Evolutionary conservation across 2,888 invertebrate genomes (phyloP).

Genomic region (Metellina segmentata): DNA sequence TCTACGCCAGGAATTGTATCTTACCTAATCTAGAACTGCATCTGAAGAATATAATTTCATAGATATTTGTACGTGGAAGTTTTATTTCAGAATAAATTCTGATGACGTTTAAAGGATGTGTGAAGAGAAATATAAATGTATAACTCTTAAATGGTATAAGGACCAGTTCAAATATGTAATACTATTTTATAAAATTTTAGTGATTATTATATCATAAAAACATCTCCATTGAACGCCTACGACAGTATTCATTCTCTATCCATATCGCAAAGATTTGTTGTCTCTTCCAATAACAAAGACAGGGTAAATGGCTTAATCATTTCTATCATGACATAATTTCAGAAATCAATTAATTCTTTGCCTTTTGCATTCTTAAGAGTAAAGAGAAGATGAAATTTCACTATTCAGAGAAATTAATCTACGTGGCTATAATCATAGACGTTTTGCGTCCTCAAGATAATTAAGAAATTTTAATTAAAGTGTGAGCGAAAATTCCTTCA

Average conservation of each 20-base stretch:
- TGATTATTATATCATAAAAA: not conserved
- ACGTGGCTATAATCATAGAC: not conserved
- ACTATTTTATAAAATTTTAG: no score
- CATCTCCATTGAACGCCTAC: not conserved
- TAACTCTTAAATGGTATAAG: no score
- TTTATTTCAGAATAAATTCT: no score
- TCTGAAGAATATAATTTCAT: no score
- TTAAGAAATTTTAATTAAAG: constrained; percentile 43
- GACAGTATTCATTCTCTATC: not conserved
- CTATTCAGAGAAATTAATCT: not conserved
- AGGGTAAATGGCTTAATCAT: not conserved
- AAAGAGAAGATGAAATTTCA: not conserved
- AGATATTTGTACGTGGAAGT: no score
- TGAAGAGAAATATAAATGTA: no score
- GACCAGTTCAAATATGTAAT: no score
- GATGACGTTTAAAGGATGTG: no score
- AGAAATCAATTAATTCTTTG: not conserved
- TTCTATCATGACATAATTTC: not conserved
- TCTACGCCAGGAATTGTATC: no score
- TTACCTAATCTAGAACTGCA: no score
- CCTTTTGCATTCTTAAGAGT: not conserved
- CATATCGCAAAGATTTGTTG: not conserved
- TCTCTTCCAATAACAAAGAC: not conserved
- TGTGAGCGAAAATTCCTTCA: constrained; percentile 18
- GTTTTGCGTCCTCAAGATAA: not conserved